Percentiles rank a stretch among this genome's conserved stretches.
These are phyloP conservation scores for Drosophila neonasuta DNA, from an alignment of 2,888 invertebrate genomes.

Conservation along the genomic window DNA sequence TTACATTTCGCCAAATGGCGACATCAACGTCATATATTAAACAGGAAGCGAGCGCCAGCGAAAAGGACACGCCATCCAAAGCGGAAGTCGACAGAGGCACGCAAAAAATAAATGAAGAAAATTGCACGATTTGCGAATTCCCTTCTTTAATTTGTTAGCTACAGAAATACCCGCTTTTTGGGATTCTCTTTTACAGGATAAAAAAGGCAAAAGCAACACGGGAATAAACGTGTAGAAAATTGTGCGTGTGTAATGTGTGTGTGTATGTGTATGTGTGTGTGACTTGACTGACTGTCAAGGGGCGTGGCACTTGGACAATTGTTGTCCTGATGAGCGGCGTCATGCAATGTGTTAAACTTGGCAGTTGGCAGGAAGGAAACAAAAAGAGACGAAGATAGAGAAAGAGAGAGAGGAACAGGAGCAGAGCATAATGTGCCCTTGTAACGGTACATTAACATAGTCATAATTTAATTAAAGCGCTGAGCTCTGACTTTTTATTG, in stretches of 20 bases:
- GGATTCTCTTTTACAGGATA: not conserved
- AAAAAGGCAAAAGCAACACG: slow-evolving; percentile 17
- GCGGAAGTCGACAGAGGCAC: slow-evolving; percentile 55
- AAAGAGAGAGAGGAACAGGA: not conserved
- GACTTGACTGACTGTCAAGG: slow-evolving; percentile 32
- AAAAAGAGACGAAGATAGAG: not conserved
- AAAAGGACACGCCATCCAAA: slow-evolving; percentile 50
- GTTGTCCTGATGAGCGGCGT: slow-evolving; percentile 74
- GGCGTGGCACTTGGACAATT: slow-evolving; percentile 52
- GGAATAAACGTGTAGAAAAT: slow-evolving; percentile 40
- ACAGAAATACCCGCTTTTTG: not conserved
- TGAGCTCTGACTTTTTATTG: slow-evolving; percentile 15
- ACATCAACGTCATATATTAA: slow-evolving; percentile 46
- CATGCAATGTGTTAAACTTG: slow-evolving; percentile 69
- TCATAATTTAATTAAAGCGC: slow-evolving; percentile 78
- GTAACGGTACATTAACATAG: slow-evolving; percentile 77
- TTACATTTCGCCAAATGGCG: slow-evolving; percentile 71
- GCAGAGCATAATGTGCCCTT: slow-evolving; percentile 46
- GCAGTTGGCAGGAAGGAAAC: slow-evolving; percentile 5
- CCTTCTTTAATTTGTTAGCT: not conserved
- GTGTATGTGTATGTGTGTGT: slow-evolving; percentile 26
- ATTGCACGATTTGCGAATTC: slow-evolving; percentile 1
- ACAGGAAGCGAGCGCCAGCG: slow-evolving; percentile 27
- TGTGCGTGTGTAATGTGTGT: slow-evolving; percentile 23
- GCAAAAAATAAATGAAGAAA: slow-evolving; percentile 21